phyloP scores from a whole-genome alignment of 2,797 vertebrate genomes.

The Etheostoma perlongum region DNA sequence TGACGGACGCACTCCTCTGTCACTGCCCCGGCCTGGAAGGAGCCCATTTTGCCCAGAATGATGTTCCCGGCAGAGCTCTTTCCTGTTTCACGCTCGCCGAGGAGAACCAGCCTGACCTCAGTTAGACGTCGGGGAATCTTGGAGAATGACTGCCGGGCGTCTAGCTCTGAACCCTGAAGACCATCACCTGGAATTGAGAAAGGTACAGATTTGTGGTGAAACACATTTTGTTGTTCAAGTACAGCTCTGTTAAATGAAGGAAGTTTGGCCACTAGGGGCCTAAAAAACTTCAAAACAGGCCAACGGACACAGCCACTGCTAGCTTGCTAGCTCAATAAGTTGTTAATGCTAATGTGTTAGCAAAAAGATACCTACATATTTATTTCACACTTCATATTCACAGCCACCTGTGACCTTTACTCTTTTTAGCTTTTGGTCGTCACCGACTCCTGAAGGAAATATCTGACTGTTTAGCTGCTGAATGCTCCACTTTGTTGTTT shows the following conservation, averaged over 20 bases:
- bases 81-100: conserved; percentile 85
- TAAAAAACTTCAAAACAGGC: background rate
- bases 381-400: background rate
- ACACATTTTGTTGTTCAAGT: background rate
- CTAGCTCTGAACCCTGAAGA: conserved; percentile 66
- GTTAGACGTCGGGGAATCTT: conserved; percentile 73
- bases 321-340: background rate
- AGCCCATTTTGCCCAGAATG: conserved; percentile 67
- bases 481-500: background rate
- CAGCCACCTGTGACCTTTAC: background rate
- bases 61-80: conserved; percentile 84
- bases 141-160: conserved; percentile 77
- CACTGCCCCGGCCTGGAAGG: conserved; percentile 67
- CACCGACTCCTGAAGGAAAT: background rate
- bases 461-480: background rate
- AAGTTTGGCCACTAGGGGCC: too few species aligned
- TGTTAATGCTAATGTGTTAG: background rate
- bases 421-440: background rate
- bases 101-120: conserved; percentile 80
- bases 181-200: conserved; percentile 64
- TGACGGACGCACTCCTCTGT: conserved; percentile 80
- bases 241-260: background rate
- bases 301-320: background rate
- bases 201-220: background rate
- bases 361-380: background rate